Conservation (phyloP, 2,888 invertebrate genomes). For the Cerastoderma edule region DNA sequence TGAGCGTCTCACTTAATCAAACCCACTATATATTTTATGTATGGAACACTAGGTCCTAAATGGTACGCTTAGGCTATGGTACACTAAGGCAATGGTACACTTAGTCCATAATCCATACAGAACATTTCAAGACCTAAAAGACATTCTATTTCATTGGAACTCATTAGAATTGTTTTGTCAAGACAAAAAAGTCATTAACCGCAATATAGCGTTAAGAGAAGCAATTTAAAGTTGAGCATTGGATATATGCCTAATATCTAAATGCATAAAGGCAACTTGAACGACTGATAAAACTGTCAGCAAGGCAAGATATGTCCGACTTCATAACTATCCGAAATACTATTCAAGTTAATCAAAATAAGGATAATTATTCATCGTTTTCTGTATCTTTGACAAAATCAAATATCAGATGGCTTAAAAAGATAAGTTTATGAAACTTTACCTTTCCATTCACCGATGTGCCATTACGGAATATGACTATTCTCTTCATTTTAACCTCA, state of each 20-base stretch:
- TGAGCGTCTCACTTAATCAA: too few species aligned
- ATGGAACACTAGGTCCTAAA: too few species aligned
- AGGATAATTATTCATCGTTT: not conserved
- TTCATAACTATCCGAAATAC: not conserved
- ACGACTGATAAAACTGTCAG: not conserved
- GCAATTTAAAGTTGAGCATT: too few species aligned
- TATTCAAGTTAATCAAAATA: not conserved
- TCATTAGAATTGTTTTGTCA: not conserved
- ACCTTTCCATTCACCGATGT: constrained; percentile 54
- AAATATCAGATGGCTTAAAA: too few species aligned
- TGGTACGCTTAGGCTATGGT: too few species aligned
- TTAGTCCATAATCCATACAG: too few species aligned
- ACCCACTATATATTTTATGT: too few species aligned
- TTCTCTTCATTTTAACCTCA: constrained; percentile 58
- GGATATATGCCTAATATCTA: not conserved
- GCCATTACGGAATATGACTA: constrained; percentile 56
- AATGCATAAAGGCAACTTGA: not conserved
- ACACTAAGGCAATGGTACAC: too few species aligned
- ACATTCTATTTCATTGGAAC: not conserved
- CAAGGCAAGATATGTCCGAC: not conserved
- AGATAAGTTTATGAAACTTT: not conserved
- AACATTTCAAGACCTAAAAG: too few species aligned
- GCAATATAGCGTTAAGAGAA: too few species aligned
- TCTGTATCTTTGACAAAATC: too few species aligned
- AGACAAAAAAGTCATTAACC: too few species aligned